phyloP scores from a whole-genome alignment of 2,113 vertebrate genomes.

The Bolborhynchus lineola region DNA sequence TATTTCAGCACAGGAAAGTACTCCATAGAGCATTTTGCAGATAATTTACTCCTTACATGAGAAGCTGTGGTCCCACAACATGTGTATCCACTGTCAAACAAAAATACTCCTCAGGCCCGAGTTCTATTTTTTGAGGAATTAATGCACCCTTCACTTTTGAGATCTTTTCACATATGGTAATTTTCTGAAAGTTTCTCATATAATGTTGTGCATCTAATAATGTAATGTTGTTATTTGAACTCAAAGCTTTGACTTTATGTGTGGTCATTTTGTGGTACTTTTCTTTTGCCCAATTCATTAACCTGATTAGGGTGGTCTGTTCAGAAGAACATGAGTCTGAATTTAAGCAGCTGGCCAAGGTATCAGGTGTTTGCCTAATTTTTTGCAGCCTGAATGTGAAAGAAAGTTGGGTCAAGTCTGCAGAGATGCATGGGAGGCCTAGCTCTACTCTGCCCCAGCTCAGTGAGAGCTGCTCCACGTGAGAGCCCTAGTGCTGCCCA shows the following conservation, averaged over 20 bases:
- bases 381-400: not conserved
- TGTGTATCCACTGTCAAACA: not conserved
- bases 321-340: not conserved
- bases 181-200: not conserved
- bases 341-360: not conserved
- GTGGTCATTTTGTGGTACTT: not conserved
- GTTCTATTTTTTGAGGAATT: not conserved
- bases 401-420: not conserved
- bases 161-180: not conserved
- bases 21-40: not conserved
- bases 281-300: not conserved
- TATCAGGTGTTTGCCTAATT: not conserved
- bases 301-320: not conserved
- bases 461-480: fast-evolving
- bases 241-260: not conserved
- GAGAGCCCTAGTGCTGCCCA: fast-evolving
- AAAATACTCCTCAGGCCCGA: not conserved
- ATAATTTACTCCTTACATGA: not conserved
- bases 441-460: not conserved
- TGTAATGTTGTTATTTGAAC: not conserved
- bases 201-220: not conserved
- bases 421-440: fast-evolving
- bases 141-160: not conserved
- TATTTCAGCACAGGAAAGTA: not conserved
- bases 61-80: not conserved